phyloP scores from a whole-genome alignment of 2,113 vertebrate species.

The Corythornis cristatus region DNA sequence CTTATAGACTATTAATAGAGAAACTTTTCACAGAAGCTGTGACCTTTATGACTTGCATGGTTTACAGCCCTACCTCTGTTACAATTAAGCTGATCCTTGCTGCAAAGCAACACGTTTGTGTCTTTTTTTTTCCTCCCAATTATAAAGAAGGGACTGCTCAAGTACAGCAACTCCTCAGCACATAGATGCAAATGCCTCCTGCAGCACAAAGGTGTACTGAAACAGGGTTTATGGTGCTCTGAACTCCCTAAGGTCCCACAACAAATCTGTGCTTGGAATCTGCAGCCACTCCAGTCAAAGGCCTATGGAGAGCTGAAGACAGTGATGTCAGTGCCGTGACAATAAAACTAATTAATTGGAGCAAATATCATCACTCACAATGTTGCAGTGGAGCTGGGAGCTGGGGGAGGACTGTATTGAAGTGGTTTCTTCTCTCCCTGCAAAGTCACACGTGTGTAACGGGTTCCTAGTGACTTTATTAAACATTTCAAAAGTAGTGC shows the following conservation, averaged over 20 bases:
- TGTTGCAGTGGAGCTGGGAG: background rate
- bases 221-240: background rate
- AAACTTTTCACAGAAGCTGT: conserved; percentile 56
- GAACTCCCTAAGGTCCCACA: background rate
- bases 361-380: background rate
- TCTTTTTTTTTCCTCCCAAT: background rate
- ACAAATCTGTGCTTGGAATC: background rate
- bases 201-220: background rate
- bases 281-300: background rate
- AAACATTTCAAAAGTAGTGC: conserved; percentile 22
- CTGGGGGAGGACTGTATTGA: background rate
- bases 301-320: background rate
- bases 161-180: background rate
- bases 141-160: background rate
- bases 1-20: conserved; percentile 60
- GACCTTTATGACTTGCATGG: conserved; percentile 47
- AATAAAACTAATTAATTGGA: background rate
- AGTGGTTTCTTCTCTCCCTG: background rate
- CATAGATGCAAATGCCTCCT: background rate
- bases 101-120: conserved; percentile 24
- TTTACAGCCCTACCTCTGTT: conserved; percentile 15
- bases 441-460: background rate
- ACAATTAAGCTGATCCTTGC: conserved; percentile 38
- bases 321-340: background rate
- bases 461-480: background rate